A percentile compares a stretch with the other conserved stretches of the same genome.
Conservation (phyloP, 2,113 vertebrate species). For the Phaethornis superciliosus region DNA sequence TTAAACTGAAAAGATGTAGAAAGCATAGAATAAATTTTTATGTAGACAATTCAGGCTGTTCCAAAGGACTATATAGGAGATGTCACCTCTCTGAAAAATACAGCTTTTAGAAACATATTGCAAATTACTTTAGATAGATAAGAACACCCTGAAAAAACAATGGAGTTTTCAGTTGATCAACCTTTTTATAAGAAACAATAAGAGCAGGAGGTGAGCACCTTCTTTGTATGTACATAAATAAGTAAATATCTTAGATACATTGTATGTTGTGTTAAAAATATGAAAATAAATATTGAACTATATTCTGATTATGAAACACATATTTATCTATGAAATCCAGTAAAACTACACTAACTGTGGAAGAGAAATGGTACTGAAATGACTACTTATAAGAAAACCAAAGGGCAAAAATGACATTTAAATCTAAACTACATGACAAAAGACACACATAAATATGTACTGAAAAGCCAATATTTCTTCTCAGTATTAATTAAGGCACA, state of each 20-base stretch:
- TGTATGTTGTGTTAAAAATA: neutral
- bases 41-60: conserved; percentile 26
- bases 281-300: neutral
- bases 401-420: neutral
- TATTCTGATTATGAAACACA: neutral
- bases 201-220: neutral
- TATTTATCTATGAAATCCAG: neutral
- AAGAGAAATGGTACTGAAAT: neutral
- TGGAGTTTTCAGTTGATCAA: neutral
- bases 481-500: neutral
- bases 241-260: neutral
- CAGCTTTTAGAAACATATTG: conserved; percentile 25
- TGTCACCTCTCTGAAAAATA: neutral
- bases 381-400: neutral
- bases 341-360: neutral
- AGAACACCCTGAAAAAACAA: conserved; percentile 1
- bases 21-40: conserved; percentile 40
- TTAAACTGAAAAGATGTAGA: conserved; percentile 40
- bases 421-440: neutral
- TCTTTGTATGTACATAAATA: neutral
- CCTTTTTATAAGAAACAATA: neutral
- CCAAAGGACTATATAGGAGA: neutral
- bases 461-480: neutral
- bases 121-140: conserved; percentile 23
- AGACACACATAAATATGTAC: neutral